Conservation (phyloP, 2,888 invertebrate species). For the Drosophila incognita region DNA sequence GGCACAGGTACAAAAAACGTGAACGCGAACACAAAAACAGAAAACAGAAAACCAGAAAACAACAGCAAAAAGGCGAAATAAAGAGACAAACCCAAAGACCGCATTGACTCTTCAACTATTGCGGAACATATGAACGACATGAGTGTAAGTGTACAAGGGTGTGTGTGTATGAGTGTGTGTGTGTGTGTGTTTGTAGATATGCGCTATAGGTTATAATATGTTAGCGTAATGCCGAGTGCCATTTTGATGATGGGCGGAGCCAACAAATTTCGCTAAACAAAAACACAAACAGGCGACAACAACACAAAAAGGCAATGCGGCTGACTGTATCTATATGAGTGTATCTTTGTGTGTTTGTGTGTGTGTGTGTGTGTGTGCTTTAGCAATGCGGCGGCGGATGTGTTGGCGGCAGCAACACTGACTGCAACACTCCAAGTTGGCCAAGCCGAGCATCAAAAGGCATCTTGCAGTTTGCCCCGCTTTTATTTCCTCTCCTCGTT, state of each 20-base stretch:
- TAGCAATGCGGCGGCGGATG: conserved; percentile 65
- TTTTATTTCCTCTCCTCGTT: conserved; percentile 3
- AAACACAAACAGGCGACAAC: conserved; percentile 61
- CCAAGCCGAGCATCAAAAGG: conserved; percentile 61
- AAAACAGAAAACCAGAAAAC: conserved; percentile 38
- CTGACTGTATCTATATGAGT: conserved; percentile 36
- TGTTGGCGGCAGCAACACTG: conserved; percentile 62
- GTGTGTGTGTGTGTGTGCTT: conserved; percentile 22
- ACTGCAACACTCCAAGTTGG: conserved; percentile 60
- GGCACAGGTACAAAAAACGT: conserved; percentile 81
- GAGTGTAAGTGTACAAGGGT: not conserved
- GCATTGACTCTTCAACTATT: conserved; percentile 79
- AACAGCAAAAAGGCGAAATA: conserved; percentile 47
- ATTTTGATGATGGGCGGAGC: conserved; percentile 82
- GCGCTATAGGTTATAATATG: conserved; percentile 74
- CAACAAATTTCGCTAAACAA: conserved; percentile 80
- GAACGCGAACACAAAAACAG: conserved; percentile 38
- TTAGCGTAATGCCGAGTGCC: conserved; percentile 80
- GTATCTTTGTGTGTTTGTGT: conserved; percentile 21
- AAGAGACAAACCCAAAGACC: conserved; percentile 78
- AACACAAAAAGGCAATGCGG: conserved; percentile 66
- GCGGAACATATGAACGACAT: conserved; percentile 45
- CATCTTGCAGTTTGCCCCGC: conserved; percentile 56
- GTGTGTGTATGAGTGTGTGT: conserved; percentile 13
- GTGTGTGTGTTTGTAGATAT: conserved; percentile 45